Conservation (phyloP, 1,140 invertebrate genomes). For the Macrostomum lignano region DNA sequence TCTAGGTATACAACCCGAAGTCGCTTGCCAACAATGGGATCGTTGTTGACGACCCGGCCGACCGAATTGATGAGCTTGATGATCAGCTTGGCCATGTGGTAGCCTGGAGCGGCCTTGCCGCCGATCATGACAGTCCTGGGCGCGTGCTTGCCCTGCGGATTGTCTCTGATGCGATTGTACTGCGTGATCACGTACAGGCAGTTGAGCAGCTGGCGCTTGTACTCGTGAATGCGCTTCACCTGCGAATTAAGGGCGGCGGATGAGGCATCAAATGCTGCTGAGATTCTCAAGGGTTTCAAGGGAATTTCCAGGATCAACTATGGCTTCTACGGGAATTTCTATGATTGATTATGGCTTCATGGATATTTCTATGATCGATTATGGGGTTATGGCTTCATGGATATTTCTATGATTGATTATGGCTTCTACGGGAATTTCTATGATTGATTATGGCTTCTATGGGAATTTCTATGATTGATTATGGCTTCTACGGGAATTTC, state of each 20-base stretch:
- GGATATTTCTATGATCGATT: no score
- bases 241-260: slow-evolving; percentile 3
- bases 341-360: no score
- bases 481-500: no score
- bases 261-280: no score
- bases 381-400: no score
- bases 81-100: slow-evolving; percentile 77
- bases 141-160: slow-evolving; percentile 47
- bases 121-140: slow-evolving; percentile 89
- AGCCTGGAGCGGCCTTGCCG: slow-evolving; percentile 89
- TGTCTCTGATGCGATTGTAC: slow-evolving; percentile 82
- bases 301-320: no score
- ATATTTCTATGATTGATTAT: no score
- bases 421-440: no score
- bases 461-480: no score
- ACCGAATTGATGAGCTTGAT: slow-evolving; percentile 83
- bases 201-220: slow-evolving; percentile 85
- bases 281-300: no score
- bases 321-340: no score
- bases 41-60: slow-evolving; percentile 63
- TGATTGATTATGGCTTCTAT: no score
- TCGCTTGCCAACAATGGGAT: slow-evolving; percentile 77
- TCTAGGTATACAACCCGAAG: slow-evolving; percentile 46
- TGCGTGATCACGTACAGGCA: slow-evolving; percentile 76
- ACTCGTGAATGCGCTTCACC: slow-evolving; percentile 95